A percentile compares a stretch with the other conserved stretches of the same genome.
phyloP scores from a whole-genome alignment of 2,797 vertebrate species.

The Uromys caudimaculatus region DNA sequence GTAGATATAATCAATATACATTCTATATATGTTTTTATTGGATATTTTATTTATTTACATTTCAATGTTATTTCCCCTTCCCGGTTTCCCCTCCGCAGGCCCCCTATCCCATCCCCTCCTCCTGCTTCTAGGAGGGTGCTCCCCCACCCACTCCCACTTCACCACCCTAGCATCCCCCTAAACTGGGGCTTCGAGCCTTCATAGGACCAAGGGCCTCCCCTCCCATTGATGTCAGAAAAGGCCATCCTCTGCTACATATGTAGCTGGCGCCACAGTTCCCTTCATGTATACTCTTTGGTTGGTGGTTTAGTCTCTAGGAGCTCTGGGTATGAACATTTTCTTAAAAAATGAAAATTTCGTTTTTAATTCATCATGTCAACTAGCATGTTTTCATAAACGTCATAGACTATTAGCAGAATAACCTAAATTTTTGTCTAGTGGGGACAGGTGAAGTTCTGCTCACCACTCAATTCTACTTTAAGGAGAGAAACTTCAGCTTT shows the following conservation, averaged over 20 bases:
- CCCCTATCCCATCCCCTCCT: background rate
- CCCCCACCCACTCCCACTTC: background rate
- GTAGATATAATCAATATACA: background rate
- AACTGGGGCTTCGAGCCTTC: background rate
- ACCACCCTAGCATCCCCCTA: too few relatives aligned
- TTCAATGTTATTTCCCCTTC: background rate
- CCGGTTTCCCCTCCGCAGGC: background rate
- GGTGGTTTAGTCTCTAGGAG: background rate
- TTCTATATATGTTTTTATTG: background rate
- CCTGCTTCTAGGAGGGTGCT: background rate
- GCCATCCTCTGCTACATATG: background rate
- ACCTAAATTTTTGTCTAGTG: background rate
- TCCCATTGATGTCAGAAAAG: background rate
- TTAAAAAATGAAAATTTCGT: background rate
- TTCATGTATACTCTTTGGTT: background rate
- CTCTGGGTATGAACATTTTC: background rate
- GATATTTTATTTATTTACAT: background rate
- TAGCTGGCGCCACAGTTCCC: background rate
- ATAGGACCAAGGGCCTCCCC: background rate
- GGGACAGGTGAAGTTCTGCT: background rate
- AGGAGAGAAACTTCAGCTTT: background rate
- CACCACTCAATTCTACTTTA: background rate
- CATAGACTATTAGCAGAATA: background rate
- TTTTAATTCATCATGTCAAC: slow-evolving; percentile 4
- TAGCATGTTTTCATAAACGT: background rate